Percentiles rank a stretch among this genome's conserved stretches.
Evolutionary conservation across 2,113 vertebrate genomes (phyloP).

Genomic region (Sinosuthora webbiana): DNA sequence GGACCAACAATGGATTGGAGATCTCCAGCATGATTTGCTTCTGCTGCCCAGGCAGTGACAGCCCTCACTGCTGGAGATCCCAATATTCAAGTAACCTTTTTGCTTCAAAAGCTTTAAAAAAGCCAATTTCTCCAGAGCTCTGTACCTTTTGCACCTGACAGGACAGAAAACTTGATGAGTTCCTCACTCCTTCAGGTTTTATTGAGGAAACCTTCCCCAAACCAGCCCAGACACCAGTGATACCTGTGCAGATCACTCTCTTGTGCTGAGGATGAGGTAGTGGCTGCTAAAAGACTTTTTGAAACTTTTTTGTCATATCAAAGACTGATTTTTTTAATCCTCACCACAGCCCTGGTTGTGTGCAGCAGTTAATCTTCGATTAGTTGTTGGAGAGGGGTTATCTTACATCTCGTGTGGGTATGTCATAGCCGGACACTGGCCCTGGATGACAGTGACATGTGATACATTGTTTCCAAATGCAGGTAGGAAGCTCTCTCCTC

Average conservation of each 20-base stretch:
- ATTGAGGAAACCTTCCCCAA: not conserved
- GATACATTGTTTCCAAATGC: not conserved
- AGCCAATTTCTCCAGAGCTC: not conserved
- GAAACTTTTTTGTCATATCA: not conserved
- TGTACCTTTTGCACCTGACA: not conserved
- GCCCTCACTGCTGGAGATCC: not conserved
- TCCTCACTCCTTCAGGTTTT: not conserved
- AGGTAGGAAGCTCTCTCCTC: not conserved
- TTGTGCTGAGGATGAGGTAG: not conserved
- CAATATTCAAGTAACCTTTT: not conserved
- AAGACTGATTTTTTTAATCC: not conserved
- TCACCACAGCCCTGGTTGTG: not conserved
- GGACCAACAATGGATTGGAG: not conserved
- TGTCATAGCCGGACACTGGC: rapidly evolving
- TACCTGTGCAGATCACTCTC: rapidly evolving
- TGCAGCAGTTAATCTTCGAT: not conserved
- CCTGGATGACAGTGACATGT: not conserved
- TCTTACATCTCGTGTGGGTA: not conserved
- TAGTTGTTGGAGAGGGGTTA: not conserved
- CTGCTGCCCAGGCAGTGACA: not conserved
- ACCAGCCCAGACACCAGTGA: not conserved
- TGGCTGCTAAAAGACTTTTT: not conserved
- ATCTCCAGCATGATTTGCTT: not conserved
- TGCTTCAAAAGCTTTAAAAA: not conserved
- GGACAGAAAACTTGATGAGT: rapidly evolving